Evolutionary conservation across 1,140 invertebrate genomes (phyloP).

Genomic region (Hycleus cichorii): DNA sequence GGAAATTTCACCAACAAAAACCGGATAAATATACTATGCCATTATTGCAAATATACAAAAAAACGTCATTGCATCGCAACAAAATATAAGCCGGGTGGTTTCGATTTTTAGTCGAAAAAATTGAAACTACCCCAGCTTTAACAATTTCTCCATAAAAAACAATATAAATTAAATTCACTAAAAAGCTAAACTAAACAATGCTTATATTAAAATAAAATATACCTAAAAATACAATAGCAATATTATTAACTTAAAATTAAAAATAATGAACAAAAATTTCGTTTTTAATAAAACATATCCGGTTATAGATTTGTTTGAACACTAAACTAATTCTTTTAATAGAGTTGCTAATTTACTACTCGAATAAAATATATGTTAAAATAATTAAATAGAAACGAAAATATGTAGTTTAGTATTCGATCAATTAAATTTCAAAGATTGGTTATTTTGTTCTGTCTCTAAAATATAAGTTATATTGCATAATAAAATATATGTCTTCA

Average conservation of each 20-base stretch:
- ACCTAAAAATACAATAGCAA: constrained; percentile 26
- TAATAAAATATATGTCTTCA: neutral
- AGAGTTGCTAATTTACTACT: constrained; percentile 13
- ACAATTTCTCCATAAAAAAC: too few species aligned
- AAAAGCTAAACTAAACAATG: constrained; percentile 27
- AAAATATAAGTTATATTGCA: constrained; percentile 5
- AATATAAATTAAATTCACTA: constrained; percentile 24
- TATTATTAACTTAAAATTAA: constrained; percentile 24
- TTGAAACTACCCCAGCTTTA: too few species aligned
- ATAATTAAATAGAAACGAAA: constrained; percentile 2
- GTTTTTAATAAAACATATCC: constrained; percentile 4
- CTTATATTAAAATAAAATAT: constrained; percentile 27
- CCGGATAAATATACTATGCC: constrained; percentile 9
- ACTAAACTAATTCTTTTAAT: constrained; percentile 8
- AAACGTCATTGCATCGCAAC: constrained; percentile 12
- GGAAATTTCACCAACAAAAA: constrained; percentile 1
- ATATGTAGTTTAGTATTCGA: constrained; percentile 9
- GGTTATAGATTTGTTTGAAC: constrained; percentile 10
- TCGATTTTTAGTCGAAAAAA: too few species aligned
- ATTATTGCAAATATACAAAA: constrained; percentile 15
- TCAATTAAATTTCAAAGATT: neutral
- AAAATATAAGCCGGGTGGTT: constrained; percentile 6
- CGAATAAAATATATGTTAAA: constrained; percentile 15
- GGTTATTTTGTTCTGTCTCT: too few species aligned
- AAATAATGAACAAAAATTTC: constrained; percentile 10